Evolutionary conservation across 2,113 vertebrate genomes (phyloP).

Genomic region (Noctilio leporinus): DNA sequence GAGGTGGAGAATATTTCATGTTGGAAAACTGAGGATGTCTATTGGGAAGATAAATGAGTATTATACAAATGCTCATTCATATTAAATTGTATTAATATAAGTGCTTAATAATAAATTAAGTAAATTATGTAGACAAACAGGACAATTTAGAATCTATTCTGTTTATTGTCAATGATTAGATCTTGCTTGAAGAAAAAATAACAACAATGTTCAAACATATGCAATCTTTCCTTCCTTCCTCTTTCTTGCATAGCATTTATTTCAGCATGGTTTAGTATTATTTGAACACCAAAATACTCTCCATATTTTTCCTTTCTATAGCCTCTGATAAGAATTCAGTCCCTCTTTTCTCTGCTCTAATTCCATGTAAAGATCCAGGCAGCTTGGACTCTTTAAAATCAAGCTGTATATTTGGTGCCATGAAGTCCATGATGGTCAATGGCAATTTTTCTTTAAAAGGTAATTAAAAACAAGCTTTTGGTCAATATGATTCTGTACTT

Average conservation of each 20-base stretch:
- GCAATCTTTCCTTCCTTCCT: neutral
- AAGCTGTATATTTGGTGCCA: neutral
- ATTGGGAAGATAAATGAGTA: neutral
- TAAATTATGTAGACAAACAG: neutral
- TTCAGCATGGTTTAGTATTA: neutral
- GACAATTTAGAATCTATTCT: neutral
- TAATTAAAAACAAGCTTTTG: neutral
- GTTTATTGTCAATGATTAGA: neutral
- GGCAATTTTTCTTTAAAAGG: neutral
- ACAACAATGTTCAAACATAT: neutral
- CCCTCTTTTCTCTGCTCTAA: neutral
- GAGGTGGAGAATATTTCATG: neutral
- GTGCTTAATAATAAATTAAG: conserved; percentile 3
- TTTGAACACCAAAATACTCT: neutral
- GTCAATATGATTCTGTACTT: neutral
- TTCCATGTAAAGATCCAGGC: neutral
- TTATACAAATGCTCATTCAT: neutral
- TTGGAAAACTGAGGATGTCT: neutral
- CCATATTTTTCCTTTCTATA: neutral
- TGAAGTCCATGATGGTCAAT: neutral
- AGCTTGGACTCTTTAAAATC: neutral
- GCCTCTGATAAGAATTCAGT: neutral
- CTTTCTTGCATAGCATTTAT: neutral
- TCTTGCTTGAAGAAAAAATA: neutral
- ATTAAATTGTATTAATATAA: neutral